These are phyloP conservation scores for Dolomedes plantarius DNA, from an alignment of 2,888 invertebrate genomes.

Conservation along the genomic window DNA sequence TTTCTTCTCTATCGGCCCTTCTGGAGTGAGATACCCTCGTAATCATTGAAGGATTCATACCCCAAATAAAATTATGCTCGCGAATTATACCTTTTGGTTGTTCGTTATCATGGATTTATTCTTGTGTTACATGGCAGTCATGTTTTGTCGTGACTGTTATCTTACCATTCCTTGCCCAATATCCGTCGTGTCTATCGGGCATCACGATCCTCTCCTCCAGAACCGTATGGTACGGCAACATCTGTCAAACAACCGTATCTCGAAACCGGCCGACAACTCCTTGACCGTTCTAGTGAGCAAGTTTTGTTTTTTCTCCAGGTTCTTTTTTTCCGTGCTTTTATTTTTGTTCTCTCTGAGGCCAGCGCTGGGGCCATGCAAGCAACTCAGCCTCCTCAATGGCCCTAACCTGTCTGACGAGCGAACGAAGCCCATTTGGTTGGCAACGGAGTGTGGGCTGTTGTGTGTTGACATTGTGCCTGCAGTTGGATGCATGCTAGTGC, in stretches of 20 bases:
- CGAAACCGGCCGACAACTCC: conserved; percentile 43
- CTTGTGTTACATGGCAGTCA: too few relatives aligned
- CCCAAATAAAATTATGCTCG: too few relatives aligned
- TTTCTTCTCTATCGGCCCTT: too few relatives aligned
- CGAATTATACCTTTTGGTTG: too few relatives aligned
- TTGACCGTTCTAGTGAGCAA: conserved; percentile 47
- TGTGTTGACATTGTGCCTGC: background rate
- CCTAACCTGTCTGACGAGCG: conserved; percentile 57
- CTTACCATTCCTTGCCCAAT: background rate
- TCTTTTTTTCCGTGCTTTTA: conserved; percentile 16
- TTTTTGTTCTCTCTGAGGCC: conserved; percentile 35
- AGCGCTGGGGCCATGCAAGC: conserved; percentile 32
- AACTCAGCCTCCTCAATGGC: conserved; percentile 26
- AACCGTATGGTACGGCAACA: background rate
- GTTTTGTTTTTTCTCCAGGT: conserved; percentile 7
- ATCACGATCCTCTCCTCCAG: background rate
- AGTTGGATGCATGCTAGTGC: background rate
- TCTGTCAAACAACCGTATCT: background rate
- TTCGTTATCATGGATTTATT: too few relatives aligned
- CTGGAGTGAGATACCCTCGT: too few relatives aligned
- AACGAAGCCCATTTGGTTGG: background rate
- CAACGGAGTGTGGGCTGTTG: conserved; percentile 1
- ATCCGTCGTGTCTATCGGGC: background rate
- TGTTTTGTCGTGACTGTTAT: too few relatives aligned
- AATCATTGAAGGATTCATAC: too few relatives aligned